These are phyloP conservation scores for Euschistus heros DNA, from an alignment of 1,140 invertebrate species.

Conservation along the genomic window DNA sequence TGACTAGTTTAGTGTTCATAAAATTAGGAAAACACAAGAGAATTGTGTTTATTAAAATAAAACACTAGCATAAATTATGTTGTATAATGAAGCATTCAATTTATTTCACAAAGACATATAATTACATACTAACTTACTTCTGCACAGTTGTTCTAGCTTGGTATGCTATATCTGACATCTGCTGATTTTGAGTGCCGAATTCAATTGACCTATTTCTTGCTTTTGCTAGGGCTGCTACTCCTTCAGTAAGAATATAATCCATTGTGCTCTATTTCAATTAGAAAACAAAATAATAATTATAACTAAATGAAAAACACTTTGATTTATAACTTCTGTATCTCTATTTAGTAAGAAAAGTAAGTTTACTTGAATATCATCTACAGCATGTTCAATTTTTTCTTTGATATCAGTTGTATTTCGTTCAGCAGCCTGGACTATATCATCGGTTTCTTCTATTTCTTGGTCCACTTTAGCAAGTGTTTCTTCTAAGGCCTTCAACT, in stretches of 20 bases:
- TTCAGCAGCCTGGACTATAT: constrained; percentile 48
- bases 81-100: background rate
- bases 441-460: constrained; percentile 47
- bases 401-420: constrained; percentile 62
- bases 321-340: too few species aligned
- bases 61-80: too few species aligned
- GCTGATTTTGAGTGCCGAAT: constrained; percentile 79
- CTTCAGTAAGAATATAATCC: constrained; percentile 68
- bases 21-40: too few species aligned
- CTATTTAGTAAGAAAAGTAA: background rate
- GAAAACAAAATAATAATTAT: background rate
- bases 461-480: constrained; percentile 50
- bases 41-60: too few species aligned
- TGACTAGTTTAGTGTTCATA: too few species aligned
- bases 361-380: constrained; percentile 27
- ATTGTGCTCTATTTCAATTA: constrained; percentile 42
- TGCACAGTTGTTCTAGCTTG: constrained; percentile 72
- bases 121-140: constrained; percentile 39
- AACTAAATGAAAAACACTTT: too few species aligned
- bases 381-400: constrained; percentile 40
- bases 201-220: constrained; percentile 71
- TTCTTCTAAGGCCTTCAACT: constrained; percentile 51
- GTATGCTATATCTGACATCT: constrained; percentile 82
- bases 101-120: too few species aligned
- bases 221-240: constrained; percentile 59